phyloP scores from a whole-genome alignment of 2,113 vertebrate genomes.

The Anolis sagrei region DNA sequence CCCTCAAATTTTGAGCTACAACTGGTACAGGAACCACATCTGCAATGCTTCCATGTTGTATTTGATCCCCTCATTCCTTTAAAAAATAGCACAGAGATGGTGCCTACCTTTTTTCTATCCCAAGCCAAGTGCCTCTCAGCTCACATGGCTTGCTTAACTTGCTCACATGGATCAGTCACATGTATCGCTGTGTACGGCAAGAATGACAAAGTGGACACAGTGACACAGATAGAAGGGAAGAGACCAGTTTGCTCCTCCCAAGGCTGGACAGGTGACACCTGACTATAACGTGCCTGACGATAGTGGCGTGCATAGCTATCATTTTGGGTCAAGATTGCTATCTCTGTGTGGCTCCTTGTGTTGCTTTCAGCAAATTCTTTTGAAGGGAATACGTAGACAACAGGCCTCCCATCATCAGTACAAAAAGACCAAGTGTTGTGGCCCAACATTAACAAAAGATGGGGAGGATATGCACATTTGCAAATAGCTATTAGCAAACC shows the following conservation, averaged over 20 bases:
- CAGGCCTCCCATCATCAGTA: constrained; percentile 47
- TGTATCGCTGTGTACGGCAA: background rate
- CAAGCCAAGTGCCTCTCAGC: background rate
- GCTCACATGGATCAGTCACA: background rate
- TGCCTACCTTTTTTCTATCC: constrained; percentile 25
- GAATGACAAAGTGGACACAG: constrained; percentile 42
- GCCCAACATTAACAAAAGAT: constrained; percentile 15
- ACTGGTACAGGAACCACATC: constrained; percentile 44
- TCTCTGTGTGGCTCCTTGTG: constrained; percentile 63
- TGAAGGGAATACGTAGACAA: constrained; percentile 37
- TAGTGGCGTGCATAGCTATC: constrained; percentile 20
- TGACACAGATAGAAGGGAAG: background rate
- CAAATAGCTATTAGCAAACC: constrained; percentile 12
- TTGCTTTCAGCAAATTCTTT: constrained; percentile 43
- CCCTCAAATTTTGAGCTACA: constrained; percentile 43
- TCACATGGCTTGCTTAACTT: constrained; percentile 45
- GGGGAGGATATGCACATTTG: background rate
- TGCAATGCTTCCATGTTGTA: constrained; percentile 2
- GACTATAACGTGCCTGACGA: background rate
- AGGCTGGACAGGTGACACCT: constrained; percentile 23
- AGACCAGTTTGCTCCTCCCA: constrained; percentile 38
- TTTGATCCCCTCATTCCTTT: background rate
- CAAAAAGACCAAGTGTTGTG: constrained; percentile 37
- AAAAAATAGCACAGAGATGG: constrained; percentile 9
- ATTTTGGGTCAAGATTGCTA: constrained; percentile 63